Base-by-base conservation (phyloP, 2,888 invertebrate genomes). In the Drosophila pseudotalamancana region DNA sequence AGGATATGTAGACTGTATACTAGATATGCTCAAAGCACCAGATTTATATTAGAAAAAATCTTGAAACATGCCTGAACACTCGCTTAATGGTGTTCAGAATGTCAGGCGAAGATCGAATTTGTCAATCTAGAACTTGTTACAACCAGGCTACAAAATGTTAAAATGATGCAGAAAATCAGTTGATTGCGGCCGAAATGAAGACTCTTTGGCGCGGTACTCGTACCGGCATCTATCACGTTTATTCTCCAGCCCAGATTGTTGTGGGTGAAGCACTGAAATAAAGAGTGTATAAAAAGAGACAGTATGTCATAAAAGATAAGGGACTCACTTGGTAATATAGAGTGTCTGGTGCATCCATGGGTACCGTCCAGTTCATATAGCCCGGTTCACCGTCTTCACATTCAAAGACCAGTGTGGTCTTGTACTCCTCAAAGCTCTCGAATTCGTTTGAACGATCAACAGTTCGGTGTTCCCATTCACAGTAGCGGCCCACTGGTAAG, bases 211-310 rank as follows among this genome's bases (percentile, higher is more conserved):
- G 73, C 74, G 3, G 19, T 55, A 35, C 64, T 54, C 5, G 82
- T 77, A 1, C 85, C 79, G 29, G 86, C 78, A 39, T 86, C 81
- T 40, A 97, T 94, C 2, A 98, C 96, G 90, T 96, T 94, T 79
- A 98, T 97, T 91, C 97, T 98, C 97, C 97, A 98, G 45, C 98
- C 98, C 23, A 98, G 92, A 90, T 97, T 96, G 75, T 95, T 96
- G 92, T 98, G 97, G n/a, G 95, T 95, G 92, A 96, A 98, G 91
- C 97, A 98, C 98, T 98, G 92, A 12, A 92, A 34, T 1, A n/a
- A 0, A 1, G 1, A 1, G 6, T 5, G 1, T 18, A 14, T 5
- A 19, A 0, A 3, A 9, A 23, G 14, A 4, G 3, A 12, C n/a
- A 6, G 3, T 3, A 1, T 1, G 2, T 25, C 3, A 3, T 5